Evolutionary conservation across 1,140 invertebrate genomes (phyloP).

Genomic region (Diorhabda sublineata): DNA sequence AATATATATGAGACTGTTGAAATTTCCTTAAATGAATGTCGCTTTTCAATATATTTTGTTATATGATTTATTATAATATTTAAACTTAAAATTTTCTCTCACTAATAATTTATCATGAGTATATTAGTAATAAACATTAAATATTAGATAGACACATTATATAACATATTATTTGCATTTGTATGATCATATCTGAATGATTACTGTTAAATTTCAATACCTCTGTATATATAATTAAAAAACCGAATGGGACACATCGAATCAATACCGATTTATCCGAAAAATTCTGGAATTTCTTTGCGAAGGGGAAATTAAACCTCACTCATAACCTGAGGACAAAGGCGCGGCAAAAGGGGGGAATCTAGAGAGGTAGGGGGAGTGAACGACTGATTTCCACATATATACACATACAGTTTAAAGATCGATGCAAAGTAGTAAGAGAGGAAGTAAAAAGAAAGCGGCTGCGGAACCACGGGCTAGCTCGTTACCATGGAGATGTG

Average conservation of each 20-base stretch:
- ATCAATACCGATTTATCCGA: slow-evolving; percentile 4
- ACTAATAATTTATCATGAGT: too few species aligned
- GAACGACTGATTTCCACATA: slow-evolving; percentile 29
- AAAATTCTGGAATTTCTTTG: slow-evolving; percentile 12
- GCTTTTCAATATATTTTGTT: too few species aligned
- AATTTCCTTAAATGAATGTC: too few species aligned
- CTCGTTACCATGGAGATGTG: slow-evolving; percentile 50
- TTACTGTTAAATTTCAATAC: too few species aligned
- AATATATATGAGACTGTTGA: too few species aligned
- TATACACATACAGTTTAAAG: slow-evolving; percentile 46
- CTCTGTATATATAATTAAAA: background rate
- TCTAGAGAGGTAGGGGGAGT: slow-evolving; percentile 8
- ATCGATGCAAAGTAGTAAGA: slow-evolving; percentile 48
- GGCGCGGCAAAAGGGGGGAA: slow-evolving; percentile 10
- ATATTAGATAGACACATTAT: too few species aligned
- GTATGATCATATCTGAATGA: too few species aligned
- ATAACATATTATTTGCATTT: too few species aligned
- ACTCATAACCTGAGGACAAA: slow-evolving; percentile 15
- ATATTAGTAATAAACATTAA: too few species aligned
- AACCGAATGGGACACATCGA: background rate
- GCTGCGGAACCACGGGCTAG: slow-evolving; percentile 43
- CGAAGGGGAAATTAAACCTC: slow-evolving; percentile 14
- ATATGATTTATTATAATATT: too few species aligned
- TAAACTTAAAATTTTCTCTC: too few species aligned
- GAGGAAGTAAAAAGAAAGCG: slow-evolving; percentile 26